Evolutionary conservation across 2,113 vertebrate species (phyloP).

Genomic region (Connochaetes taurinus): DNA sequence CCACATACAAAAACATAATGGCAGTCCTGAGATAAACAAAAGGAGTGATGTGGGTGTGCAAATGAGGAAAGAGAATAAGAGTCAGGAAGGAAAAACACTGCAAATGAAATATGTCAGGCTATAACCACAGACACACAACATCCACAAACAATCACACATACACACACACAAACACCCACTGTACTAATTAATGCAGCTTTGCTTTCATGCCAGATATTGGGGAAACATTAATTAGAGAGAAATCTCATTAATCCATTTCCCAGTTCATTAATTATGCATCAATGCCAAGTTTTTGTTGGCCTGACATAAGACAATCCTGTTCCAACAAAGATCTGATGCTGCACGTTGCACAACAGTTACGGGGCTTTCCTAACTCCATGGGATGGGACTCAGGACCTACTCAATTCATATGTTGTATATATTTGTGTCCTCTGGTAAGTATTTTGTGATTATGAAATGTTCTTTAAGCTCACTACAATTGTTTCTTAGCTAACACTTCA

Average conservation of each 20-base stretch:
- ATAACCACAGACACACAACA: not conserved
- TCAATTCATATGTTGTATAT: not conserved
- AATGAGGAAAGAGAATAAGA: not conserved
- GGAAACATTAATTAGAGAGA: constrained; percentile 54
- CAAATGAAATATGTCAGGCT: not conserved
- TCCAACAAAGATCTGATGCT: not conserved
- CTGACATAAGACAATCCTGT: not conserved
- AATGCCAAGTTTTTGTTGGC: constrained; percentile 57
- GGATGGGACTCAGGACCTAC: not conserved
- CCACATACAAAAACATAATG: not conserved
- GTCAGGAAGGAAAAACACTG: not conserved
- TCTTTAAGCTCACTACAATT: not conserved
- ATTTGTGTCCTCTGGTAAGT: not conserved
- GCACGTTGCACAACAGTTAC: not conserved
- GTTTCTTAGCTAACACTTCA: constrained; percentile 14
- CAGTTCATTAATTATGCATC: constrained; percentile 65
- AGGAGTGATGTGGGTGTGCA: not conserved
- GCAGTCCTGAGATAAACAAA: not conserved
- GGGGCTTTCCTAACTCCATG: not conserved
- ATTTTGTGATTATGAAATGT: not conserved
- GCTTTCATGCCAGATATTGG: constrained; percentile 51
- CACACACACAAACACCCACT: not conserved
- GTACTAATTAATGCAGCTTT: constrained; percentile 33
- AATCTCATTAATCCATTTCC: constrained; percentile 56
- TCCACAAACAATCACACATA: not conserved